Percentiles rank a stretch among this genome's conserved stretches.
Conservation (phyloP, 1,140 invertebrate species). For the Zaprionus gabonicus region DNA sequence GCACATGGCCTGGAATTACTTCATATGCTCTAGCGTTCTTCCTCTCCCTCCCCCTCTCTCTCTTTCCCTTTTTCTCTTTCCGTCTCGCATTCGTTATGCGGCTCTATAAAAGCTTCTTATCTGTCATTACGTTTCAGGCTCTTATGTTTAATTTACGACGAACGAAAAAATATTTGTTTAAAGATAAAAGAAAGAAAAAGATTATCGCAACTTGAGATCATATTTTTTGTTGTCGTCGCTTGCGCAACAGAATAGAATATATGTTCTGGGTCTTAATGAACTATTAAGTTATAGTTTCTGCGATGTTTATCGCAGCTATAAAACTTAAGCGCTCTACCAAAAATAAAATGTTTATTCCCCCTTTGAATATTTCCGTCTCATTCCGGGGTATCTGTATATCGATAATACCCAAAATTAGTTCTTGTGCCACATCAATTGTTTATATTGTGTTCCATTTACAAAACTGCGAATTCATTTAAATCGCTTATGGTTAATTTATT, state of each 20-base stretch:
- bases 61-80: too few species aligned
- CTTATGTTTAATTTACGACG: constrained; percentile 20
- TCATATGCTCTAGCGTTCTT: constrained; percentile 6
- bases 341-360: constrained; percentile 1
- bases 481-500: not conserved
- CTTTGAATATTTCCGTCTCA: not conserved
- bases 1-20: constrained; percentile 37
- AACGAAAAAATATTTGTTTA: constrained; percentile 16
- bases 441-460: not conserved
- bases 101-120: constrained; percentile 37
- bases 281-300: not conserved
- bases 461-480: constrained; percentile 21
- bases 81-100: too few species aligned
- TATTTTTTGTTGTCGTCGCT: not conserved
- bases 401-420: not conserved
- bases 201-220: constrained; percentile 39
- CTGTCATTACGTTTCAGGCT: constrained; percentile 29
- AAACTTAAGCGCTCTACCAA: not conserved
- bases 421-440: not conserved
- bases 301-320: not conserved
- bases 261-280: constrained; percentile 1
- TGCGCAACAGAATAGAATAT: not conserved
- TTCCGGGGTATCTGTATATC: not conserved
- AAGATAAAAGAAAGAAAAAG: constrained; percentile 23
- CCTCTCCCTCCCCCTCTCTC: not conserved